Evolutionary conservation across 1,140 invertebrate species (phyloP).

Genomic region (Druon quercuslanigerum): DNA sequence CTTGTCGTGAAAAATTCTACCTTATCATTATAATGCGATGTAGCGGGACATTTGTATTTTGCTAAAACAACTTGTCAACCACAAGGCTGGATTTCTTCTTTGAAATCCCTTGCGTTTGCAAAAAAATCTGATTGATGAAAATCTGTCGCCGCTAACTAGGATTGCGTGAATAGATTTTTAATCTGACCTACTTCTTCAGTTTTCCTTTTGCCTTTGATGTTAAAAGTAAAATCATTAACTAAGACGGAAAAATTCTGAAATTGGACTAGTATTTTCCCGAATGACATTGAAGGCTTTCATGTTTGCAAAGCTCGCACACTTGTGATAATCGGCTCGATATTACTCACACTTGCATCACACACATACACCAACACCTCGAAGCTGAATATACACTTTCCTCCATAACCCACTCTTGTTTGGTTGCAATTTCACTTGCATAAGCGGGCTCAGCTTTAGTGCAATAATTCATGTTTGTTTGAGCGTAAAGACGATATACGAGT

Average conservation of each 20-base stretch:
- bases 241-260: background rate
- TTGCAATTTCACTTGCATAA: background rate
- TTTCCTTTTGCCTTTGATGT: background rate
- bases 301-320: background rate
- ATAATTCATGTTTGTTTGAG: conserved; percentile 16
- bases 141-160: background rate
- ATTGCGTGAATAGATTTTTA: conserved; percentile 13
- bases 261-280: background rate
- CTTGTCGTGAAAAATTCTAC: background rate
- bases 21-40: background rate
- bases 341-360: background rate
- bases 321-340: conserved; percentile 4
- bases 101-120: conserved; percentile 1
- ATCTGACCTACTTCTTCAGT: conserved; percentile 15
- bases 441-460: background rate
- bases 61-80: conserved; percentile 1
- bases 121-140: conserved; percentile 24
- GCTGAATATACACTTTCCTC: background rate
- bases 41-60: background rate
- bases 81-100: background rate
- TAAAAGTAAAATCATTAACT: background rate
- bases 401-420: background rate
- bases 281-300: conserved; percentile 14
- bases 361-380: background rate
- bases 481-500: conserved; percentile 6